Evolutionary conservation across 2,888 invertebrate species (phyloP).

Genomic region (Cerastis leucographa): DNA sequence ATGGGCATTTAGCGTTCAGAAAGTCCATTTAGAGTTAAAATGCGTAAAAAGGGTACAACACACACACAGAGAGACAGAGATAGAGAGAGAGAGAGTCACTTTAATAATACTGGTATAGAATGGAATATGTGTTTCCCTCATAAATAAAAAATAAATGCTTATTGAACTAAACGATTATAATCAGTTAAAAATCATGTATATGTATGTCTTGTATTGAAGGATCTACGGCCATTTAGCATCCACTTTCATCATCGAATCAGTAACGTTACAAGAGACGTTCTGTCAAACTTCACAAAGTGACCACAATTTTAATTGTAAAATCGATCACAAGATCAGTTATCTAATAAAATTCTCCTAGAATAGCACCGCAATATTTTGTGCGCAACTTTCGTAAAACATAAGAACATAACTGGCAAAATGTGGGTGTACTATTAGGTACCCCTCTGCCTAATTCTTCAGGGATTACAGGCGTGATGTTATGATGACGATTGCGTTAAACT

Average conservation of each 20-base stretch:
- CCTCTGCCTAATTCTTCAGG: background rate
- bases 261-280: background rate
- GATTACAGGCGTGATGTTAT: background rate
- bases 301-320: background rate
- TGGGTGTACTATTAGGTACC: background rate
- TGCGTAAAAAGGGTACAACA: background rate
- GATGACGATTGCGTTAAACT: background rate
- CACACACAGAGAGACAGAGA: too few species aligned
- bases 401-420: background rate
- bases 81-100: background rate
- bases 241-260: background rate
- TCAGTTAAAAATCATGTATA: background rate
- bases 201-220: background rate
- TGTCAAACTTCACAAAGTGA: too few species aligned
- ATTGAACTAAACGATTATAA: background rate
- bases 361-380: too few species aligned
- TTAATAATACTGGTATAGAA: background rate
- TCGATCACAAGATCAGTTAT: background rate
- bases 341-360: background rate
- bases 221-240: background rate
- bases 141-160: background rate
- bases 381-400: background rate
- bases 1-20: background rate
- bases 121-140: background rate
- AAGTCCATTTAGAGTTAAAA: too few species aligned